phyloP scores from a whole-genome alignment of 2,888 invertebrate species.

The Mesoligia furuncula region DNA sequence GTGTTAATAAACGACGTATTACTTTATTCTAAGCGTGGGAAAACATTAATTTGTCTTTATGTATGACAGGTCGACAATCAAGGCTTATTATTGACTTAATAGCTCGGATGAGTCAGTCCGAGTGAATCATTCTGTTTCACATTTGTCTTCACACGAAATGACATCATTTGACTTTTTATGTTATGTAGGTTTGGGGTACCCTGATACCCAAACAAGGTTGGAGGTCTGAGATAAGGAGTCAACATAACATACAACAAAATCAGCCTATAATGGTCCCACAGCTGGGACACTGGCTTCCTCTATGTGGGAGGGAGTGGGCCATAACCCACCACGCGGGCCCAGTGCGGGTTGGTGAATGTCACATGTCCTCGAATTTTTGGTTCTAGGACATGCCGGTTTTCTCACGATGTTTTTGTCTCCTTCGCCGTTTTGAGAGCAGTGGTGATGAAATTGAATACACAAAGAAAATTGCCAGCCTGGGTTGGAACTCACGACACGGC shows the following conservation, averaged over 20 bases:
- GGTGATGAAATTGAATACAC: neutral
- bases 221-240: neutral
- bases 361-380: too few relatives aligned
- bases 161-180: slow-evolving; percentile 15
- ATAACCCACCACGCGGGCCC: neutral
- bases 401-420: neutral
- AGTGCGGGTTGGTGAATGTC: neutral
- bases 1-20: neutral
- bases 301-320: neutral
- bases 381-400: neutral
- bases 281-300: neutral
- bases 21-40: slow-evolving; percentile 56
- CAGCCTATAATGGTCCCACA: neutral
- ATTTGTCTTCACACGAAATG: neutral
- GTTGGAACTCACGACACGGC: neutral
- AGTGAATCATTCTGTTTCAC: slow-evolving; percentile 42
- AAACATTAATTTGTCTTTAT: slow-evolving; percentile 45
- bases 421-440: neutral
- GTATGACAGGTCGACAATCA: slow-evolving; percentile 44
- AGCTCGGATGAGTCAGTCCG: slow-evolving; percentile 30
- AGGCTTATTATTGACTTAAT: slow-evolving; percentile 54
- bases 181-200: neutral
- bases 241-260: neutral
- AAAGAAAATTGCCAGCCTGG: neutral
- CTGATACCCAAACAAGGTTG: too few relatives aligned